phyloP scores from a whole-genome alignment of 2,113 vertebrate genomes.

The Aegithalos caudatus region DNA sequence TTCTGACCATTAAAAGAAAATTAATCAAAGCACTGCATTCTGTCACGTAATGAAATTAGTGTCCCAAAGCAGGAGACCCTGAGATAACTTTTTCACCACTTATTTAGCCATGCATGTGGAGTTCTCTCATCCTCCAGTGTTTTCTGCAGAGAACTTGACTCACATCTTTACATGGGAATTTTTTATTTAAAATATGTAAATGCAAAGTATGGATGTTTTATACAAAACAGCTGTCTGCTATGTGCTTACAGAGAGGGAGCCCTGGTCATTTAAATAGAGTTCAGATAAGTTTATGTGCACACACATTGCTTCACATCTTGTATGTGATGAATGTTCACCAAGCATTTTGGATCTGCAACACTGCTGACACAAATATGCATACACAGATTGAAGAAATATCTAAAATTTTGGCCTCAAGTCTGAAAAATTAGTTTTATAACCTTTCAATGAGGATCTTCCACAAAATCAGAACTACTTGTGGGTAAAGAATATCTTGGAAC shows the following conservation, averaged over 20 bases:
- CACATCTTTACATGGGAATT: background rate
- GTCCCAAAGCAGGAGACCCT: background rate
- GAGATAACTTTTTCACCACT: background rate
- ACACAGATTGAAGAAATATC: background rate
- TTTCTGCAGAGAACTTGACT: background rate
- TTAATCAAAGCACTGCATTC: background rate
- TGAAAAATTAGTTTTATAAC: background rate
- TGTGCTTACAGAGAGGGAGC: background rate
- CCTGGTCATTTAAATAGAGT: background rate
- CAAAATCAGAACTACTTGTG: background rate
- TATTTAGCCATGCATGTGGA: background rate
- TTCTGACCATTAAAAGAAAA: background rate
- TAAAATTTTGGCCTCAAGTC: background rate
- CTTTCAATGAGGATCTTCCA: background rate
- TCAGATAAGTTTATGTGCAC: background rate
- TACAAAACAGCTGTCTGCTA: background rate
- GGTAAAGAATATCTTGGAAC: background rate
- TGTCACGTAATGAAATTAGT: background rate
- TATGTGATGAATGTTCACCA: background rate
- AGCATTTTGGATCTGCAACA: background rate
- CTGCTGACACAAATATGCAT: background rate
- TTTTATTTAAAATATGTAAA: background rate
- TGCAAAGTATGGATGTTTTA: background rate
- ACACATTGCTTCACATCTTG: background rate
- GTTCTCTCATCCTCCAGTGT: background rate